A percentile compares a stretch with the other conserved stretches of the same genome.
phyloP scores from a whole-genome alignment of 2,113 vertebrate species.

The Antigone vipio region DNA sequence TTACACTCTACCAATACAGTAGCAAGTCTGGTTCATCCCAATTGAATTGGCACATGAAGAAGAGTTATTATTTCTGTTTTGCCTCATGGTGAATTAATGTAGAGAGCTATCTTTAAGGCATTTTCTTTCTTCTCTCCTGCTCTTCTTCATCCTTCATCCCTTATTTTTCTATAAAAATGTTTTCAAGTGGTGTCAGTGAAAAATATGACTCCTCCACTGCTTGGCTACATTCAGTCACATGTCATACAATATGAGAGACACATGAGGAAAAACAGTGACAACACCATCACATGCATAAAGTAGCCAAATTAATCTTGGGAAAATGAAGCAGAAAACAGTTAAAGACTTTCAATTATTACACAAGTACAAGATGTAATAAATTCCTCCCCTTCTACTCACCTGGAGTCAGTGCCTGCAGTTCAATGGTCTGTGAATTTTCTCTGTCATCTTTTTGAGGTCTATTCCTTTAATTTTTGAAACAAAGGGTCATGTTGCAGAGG shows the following conservation, averaged over 20 bases:
- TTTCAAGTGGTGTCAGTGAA: slow-evolving; percentile 35
- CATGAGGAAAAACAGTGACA: neutral
- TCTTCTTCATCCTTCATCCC: slow-evolving; percentile 20
- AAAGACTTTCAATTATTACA: slow-evolving; percentile 20
- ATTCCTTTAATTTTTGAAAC: slow-evolving; percentile 31
- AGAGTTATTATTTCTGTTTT: slow-evolving; percentile 30
- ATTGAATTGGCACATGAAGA: neutral
- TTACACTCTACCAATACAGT: slow-evolving; percentile 1
- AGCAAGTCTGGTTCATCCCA: neutral
- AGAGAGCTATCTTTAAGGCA: slow-evolving; percentile 2
- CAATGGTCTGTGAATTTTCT: slow-evolving; percentile 42
- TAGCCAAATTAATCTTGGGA: slow-evolving; percentile 21
- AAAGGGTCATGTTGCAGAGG: slow-evolving; percentile 10
- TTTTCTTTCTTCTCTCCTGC: slow-evolving; percentile 11
- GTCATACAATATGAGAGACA: neutral
- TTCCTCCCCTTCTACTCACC: neutral
- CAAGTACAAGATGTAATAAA: slow-evolving; percentile 32
- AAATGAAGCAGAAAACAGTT: slow-evolving; percentile 48
- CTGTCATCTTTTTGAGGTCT: slow-evolving; percentile 12
- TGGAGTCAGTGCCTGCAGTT: slow-evolving; percentile 31
- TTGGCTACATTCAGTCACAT: neutral
- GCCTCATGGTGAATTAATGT: slow-evolving; percentile 16
- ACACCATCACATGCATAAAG: neutral
- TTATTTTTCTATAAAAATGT: slow-evolving; percentile 6
- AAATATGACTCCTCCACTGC: slow-evolving; percentile 18